Evolutionary conservation across 2,888 invertebrate genomes (phyloP).

Genomic region (Yponomeuta plumbellus): DNA sequence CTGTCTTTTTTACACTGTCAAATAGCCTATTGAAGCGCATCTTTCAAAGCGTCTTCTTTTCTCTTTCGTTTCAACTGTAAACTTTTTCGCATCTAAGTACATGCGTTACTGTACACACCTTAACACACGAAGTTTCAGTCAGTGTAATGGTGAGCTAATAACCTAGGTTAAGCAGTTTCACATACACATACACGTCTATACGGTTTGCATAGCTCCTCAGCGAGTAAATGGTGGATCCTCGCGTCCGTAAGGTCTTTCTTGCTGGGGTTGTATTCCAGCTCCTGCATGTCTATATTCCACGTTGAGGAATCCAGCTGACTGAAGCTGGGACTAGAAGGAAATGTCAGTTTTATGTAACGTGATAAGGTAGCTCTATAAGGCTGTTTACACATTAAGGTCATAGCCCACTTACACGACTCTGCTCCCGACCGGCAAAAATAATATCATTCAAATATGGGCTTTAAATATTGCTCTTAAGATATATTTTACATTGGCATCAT

Average conservation of each 20-base stretch:
- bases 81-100: neutral
- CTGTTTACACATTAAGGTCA: too few relatives aligned
- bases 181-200: conserved; percentile 81
- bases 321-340: conserved; percentile 82
- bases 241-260: conserved; percentile 95
- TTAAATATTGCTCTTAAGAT: too few relatives aligned
- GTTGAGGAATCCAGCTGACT: conserved; percentile 90
- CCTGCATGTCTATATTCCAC: conserved; percentile 95
- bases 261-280: conserved; percentile 93
- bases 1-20: too few relatives aligned
- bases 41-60: too few relatives aligned
- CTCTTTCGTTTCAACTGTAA: too few relatives aligned
- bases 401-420: too few relatives aligned
- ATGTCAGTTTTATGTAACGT: too few relatives aligned
- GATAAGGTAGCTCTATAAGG: too few relatives aligned
- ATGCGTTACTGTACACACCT: neutral
- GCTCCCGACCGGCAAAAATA: too few relatives aligned
- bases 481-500: too few relatives aligned
- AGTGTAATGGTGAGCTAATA: neutral
- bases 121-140: neutral
- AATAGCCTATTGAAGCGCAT: too few relatives aligned
- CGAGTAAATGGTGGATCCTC: conserved; percentile 93
- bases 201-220: conserved; percentile 92
- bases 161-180: neutral
- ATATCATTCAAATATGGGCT: too few relatives aligned